Evolutionary conservation across 2,888 invertebrate genomes (phyloP).

Genomic region (Polyommatus icarus): DNA sequence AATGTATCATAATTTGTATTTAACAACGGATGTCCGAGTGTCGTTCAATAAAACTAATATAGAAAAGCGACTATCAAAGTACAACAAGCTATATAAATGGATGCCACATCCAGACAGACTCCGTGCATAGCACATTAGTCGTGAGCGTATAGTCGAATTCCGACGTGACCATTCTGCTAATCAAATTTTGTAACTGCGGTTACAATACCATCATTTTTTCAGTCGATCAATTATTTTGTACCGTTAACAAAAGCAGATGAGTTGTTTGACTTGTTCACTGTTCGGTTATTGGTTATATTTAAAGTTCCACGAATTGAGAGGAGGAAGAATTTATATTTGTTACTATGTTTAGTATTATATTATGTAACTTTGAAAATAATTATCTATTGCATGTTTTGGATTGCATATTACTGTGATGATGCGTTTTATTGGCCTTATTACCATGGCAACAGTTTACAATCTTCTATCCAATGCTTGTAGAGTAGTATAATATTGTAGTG

Average conservation of each 20-base stretch:
- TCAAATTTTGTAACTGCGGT: conserved; percentile 80
- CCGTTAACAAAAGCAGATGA: conserved; percentile 59
- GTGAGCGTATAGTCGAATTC: conserved; percentile 61
- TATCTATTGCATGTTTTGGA: too few relatives aligned
- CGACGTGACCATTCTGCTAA: conserved; percentile 78
- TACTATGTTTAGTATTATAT: too few relatives aligned
- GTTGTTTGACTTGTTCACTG: conserved; percentile 21
- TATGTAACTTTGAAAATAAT: too few relatives aligned
- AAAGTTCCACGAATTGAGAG: neutral
- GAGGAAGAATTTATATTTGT: neutral
- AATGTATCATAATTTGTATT: too few relatives aligned
- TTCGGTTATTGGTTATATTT: neutral
- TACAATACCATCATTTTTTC: conserved; percentile 75
- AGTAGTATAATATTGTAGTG: too few relatives aligned
- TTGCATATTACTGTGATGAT: too few relatives aligned
- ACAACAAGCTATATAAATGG: neutral
- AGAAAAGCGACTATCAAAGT: neutral
- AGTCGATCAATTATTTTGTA: conserved; percentile 66
- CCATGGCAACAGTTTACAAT: too few relatives aligned
- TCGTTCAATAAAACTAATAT: too few relatives aligned
- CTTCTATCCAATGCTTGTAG: too few relatives aligned
- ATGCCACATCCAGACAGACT: conserved; percentile 35
- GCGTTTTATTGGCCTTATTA: too few relatives aligned
- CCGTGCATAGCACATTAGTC: conserved; percentile 31
- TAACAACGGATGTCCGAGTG: too few relatives aligned